Evolutionary conservation across 2,797 vertebrate genomes (phyloP).

Genomic region (Enteromius mattozi): DNA sequence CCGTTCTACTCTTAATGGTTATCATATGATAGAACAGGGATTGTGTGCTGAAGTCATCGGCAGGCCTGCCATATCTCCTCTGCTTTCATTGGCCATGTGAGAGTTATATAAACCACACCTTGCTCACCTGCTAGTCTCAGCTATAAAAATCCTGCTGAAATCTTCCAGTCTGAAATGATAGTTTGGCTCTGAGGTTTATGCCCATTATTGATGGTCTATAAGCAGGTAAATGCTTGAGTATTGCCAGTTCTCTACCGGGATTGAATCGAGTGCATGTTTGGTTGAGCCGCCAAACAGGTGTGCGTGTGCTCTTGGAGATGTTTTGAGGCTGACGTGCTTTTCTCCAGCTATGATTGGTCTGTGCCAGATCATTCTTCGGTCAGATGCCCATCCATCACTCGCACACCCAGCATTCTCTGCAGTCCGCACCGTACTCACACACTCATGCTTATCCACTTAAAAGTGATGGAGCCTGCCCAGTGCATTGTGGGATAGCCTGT

Average conservation of each 20-base stretch:
- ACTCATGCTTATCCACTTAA: conserved; percentile 47
- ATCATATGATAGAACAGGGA: neutral
- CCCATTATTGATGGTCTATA: neutral
- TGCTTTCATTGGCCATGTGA: neutral
- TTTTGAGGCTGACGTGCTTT: neutral
- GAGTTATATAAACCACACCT: neutral
- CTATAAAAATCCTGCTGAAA: neutral
- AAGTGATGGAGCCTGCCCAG: conserved; percentile 34
- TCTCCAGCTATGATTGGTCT: conserved; percentile 24
- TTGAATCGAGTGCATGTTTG: neutral
- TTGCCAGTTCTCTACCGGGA: neutral
- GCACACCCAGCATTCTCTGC: conserved; percentile 24
- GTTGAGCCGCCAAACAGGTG: conserved; percentile 13
- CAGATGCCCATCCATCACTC: conserved; percentile 50
- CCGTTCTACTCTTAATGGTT: neutral
- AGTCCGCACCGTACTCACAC: conserved; percentile 19
- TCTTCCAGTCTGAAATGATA: neutral
- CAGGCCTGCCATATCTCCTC: neutral
- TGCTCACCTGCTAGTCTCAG: neutral
- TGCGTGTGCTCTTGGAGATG: neutral
- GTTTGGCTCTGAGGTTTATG: neutral
- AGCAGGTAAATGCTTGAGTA: neutral
- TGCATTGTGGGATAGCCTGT: conserved; percentile 49
- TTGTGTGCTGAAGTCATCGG: conserved; percentile 2
- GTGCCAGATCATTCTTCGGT: conserved; percentile 41